Evolutionary conservation across 2,113 vertebrate genomes (phyloP).

Genomic region (Indicator maculatus): DNA sequence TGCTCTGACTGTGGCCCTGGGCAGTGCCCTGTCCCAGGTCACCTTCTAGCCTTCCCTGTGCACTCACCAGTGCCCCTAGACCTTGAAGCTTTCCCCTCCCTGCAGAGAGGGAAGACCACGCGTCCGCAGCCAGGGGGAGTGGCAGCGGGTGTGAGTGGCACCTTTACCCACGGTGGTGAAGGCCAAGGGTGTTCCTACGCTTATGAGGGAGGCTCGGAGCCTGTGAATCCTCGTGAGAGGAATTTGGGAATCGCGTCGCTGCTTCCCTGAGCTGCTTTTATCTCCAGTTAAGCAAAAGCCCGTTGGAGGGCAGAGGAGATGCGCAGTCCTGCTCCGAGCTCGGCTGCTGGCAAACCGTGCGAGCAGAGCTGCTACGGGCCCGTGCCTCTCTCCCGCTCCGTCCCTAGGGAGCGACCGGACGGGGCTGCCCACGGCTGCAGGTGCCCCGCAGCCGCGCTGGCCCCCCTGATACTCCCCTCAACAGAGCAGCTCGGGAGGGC

Average conservation of each 20-base stretch:
- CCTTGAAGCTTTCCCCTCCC: neutral
- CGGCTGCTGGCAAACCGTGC: neutral
- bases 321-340: neutral
- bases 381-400: neutral
- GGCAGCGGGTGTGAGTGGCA: fast-evolving
- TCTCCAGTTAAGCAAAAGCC: neutral
- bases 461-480: no score
- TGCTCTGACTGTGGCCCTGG: fast-evolving
- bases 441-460: no score
- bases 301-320: slow-evolving; percentile 47
- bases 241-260: neutral
- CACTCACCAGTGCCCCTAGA: neutral
- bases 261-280: neutral
- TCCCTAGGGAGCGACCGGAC: neutral
- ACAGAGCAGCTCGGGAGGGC: neutral
- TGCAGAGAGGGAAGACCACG: fast-evolving
- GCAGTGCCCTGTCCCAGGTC: fast-evolving
- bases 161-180: neutral
- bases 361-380: neutral
- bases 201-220: neutral
- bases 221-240: neutral
- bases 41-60: fast-evolving
- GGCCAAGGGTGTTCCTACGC: neutral
- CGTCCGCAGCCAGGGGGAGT: fast-evolving
- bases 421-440: neutral